Evolutionary conservation across 2,113 vertebrate species (phyloP).

Genomic region (Clarias gariepinus): DNA sequence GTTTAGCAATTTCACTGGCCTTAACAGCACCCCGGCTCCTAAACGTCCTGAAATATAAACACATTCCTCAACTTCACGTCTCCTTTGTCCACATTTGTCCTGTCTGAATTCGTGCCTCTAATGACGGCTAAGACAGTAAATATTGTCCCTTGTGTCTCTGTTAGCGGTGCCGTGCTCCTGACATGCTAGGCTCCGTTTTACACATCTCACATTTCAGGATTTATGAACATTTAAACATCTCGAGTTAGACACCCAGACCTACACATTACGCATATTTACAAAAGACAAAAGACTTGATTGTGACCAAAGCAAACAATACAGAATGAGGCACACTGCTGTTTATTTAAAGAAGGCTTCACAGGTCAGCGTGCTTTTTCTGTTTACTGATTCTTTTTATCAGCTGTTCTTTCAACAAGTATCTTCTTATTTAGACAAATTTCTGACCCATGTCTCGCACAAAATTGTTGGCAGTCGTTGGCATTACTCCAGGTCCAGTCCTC

Average conservation of each 20-base stretch:
- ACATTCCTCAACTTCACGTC: slow-evolving; percentile 58
- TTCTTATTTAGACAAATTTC: slow-evolving; percentile 71
- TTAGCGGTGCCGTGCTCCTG: slow-evolving; percentile 41
- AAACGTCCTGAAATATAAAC: slow-evolving; percentile 48
- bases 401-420: slow-evolving; percentile 59
- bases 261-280: slow-evolving; percentile 52
- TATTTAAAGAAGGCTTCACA: slow-evolving; percentile 59
- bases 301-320: background rate
- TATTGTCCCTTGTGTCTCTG: slow-evolving; percentile 59
- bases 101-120: slow-evolving; percentile 43
- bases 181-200: slow-evolving; percentile 33
- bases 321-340: slow-evolving; percentile 46
- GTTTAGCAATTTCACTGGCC: slow-evolving; percentile 26
- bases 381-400: slow-evolving; percentile 65
- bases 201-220: slow-evolving; percentile 48
- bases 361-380: slow-evolving; percentile 60
- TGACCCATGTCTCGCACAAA: slow-evolving; percentile 67
- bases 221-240: slow-evolving; percentile 60
- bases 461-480: slow-evolving; percentile 62
- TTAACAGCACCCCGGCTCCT: slow-evolving; percentile 45
- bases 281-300: background rate
- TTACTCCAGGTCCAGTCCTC: slow-evolving; percentile 52
- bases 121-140: slow-evolving; percentile 59
- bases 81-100: slow-evolving; percentile 19
- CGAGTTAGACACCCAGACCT: slow-evolving; percentile 22